Conservation (phyloP, 1,140 invertebrate species). For the Drosophila cardini region DNA sequence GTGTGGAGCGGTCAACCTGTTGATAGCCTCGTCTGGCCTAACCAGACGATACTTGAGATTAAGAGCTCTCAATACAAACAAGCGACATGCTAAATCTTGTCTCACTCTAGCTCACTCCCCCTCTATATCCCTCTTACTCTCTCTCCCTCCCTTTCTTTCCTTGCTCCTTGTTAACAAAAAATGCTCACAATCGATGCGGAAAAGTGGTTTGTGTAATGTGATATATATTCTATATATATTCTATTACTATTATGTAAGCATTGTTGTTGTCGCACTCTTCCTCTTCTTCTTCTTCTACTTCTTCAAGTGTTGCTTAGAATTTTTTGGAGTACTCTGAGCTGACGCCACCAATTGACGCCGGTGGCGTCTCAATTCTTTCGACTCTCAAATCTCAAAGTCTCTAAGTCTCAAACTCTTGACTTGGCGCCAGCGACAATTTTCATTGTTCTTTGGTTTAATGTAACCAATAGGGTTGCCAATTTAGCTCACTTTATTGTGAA, state of each 20-base stretch:
- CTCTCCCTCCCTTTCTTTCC: not conserved
- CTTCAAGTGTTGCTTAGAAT: conserved; percentile 43
- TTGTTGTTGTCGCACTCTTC: conserved; percentile 3
- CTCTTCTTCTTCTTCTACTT: conserved; percentile 1
- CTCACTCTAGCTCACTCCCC: not conserved
- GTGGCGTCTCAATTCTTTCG: conserved; percentile 12
- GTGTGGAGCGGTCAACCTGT: conserved; percentile 75
- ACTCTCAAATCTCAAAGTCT: too few relatives aligned
- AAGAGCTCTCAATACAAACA: conserved; percentile 57
- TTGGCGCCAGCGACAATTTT: conserved; percentile 13
- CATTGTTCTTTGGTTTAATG: conserved; percentile 25
- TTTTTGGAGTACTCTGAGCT: conserved; percentile 22
- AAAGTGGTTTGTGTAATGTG: conserved; percentile 55
- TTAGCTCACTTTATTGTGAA: too few relatives aligned
- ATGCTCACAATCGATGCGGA: conserved; percentile 30
- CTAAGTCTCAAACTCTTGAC: not conserved
- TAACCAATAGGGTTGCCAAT: not conserved
- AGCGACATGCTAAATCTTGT: conserved; percentile 40
- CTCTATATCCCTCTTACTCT: not conserved
- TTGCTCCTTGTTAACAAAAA: not conserved
- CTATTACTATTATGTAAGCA: conserved; percentile 26
- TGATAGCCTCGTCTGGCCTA: conserved; percentile 58
- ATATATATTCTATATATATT: conserved; percentile 24
- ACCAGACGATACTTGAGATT: conserved; percentile 68
- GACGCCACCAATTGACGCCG: conserved; percentile 39